These are phyloP conservation scores for Phyllopteryx taeniolatus DNA, from an alignment of 2,113 vertebrate species.

Conservation along the genomic window DNA sequence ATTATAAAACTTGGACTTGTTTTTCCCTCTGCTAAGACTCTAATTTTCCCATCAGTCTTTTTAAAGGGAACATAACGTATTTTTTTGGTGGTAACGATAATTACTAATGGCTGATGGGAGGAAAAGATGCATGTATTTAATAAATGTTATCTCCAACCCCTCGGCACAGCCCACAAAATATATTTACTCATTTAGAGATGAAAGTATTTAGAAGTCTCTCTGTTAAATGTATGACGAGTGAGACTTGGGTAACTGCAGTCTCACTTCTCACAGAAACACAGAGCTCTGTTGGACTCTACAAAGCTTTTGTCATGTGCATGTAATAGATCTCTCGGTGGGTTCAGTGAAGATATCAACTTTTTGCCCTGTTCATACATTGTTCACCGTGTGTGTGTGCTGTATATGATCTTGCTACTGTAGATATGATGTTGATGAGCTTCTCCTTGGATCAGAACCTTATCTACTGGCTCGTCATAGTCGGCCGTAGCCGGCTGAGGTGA, in stretches of 20 bases:
- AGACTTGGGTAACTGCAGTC: neutral
- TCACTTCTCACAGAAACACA: constrained; percentile 26
- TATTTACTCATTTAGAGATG: neutral
- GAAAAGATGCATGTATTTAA: neutral
- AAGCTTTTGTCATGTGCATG: constrained; percentile 16
- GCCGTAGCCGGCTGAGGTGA: neutral
- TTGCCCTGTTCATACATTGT: constrained; percentile 23
- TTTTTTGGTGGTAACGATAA: neutral
- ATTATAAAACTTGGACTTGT: too few relatives aligned
- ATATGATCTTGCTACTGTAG: neutral
- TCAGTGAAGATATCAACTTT: constrained; percentile 31
- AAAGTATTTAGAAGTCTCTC: constrained; percentile 4
- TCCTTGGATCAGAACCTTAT: constrained; percentile 18
- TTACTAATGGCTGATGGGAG: constrained; percentile 7
- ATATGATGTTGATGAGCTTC: constrained; percentile 27
- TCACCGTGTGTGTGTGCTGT: constrained; percentile 15
- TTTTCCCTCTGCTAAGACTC: neutral
- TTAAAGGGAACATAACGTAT: neutral
- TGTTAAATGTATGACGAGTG: neutral
- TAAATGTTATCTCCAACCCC: neutral
- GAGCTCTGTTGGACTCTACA: constrained; percentile 11
- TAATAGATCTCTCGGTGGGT: constrained; percentile 12
- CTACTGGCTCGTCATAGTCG: constrained; percentile 2
- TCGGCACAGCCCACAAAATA: constrained; percentile 1
- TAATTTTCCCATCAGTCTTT: neutral